Evolutionary conservation across 2,797 vertebrate species (phyloP).

Genomic region (Pseudochaenichthys georgianus): DNA sequence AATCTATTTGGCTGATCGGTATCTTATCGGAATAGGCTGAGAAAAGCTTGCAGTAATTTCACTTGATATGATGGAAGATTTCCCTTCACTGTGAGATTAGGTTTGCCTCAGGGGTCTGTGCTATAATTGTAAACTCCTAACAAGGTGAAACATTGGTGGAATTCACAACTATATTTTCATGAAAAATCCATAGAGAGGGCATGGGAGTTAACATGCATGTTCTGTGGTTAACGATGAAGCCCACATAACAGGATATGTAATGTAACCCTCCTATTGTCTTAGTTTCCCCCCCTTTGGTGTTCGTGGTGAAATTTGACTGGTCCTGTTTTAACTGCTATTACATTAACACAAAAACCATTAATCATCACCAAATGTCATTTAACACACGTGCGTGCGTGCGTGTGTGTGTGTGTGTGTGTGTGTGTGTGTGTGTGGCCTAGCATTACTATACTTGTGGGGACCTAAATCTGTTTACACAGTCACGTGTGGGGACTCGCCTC

Average conservation of each 20-base stretch:
- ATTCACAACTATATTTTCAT: slow-evolving; percentile 75
- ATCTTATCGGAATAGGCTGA: slow-evolving; percentile 85
- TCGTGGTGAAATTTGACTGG: no score
- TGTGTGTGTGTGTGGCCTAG: no score
- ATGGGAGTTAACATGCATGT: not conserved
- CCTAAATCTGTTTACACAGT: no score
- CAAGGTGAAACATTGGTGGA: slow-evolving; percentile 82
- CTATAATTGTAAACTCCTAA: slow-evolving; percentile 82
- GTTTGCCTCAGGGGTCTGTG: slow-evolving; percentile 78
- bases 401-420: no score
- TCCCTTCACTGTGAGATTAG: slow-evolving; percentile 85
- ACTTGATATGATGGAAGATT: slow-evolving; percentile 86
- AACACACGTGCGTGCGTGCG: no score
- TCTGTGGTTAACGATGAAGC: no score
- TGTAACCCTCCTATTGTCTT: not conserved
- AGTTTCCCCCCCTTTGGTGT: no score
- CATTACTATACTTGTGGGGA: no score
- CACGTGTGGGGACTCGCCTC: no score
- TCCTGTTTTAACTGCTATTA: no score
- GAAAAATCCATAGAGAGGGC: slow-evolving; percentile 45
- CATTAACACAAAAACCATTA: no score
- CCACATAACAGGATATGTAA: not conserved
- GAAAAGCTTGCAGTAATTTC: slow-evolving; percentile 85
- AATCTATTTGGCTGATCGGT: slow-evolving; percentile 87
- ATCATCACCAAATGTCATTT: no score